phyloP scores from a whole-genome alignment of 1,140 invertebrate species.

The Macrosteles quadrilineatus region DNA sequence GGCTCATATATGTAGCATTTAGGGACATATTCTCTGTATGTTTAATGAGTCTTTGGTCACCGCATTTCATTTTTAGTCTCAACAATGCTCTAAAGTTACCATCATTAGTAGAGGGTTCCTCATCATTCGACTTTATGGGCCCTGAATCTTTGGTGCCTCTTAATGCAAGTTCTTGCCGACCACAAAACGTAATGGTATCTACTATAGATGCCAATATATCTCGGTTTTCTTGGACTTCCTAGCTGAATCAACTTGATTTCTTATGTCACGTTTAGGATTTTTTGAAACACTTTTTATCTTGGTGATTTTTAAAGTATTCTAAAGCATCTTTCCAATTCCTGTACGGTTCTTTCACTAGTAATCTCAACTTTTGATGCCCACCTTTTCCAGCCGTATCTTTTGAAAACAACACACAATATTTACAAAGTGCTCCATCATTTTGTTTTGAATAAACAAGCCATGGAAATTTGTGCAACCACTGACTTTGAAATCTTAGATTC shows the following conservation, averaged over 20 bases:
- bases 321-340: background rate
- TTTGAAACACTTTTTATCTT: background rate
- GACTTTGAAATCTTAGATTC: slow-evolving; percentile 11
- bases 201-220: background rate
- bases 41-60: background rate
- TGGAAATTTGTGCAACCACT: background rate
- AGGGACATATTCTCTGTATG: background rate
- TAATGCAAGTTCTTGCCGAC: background rate
- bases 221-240: background rate
- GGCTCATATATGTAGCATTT: background rate
- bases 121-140: background rate
- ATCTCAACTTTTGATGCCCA: background rate
- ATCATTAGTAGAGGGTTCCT: background rate
- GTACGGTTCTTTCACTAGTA: background rate
- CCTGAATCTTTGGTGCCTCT: background rate
- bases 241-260: background rate
- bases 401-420: slow-evolving; percentile 2
- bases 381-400: background rate
- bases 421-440: slow-evolving; percentile 7
- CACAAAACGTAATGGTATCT: background rate
- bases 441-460: background rate
- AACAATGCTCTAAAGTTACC: background rate
- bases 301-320: background rate
- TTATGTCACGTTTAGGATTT: background rate
- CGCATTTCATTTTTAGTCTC: background rate